Percentiles rank a stretch among this genome's conserved stretches.
Conservation (phyloP, 2,113 vertebrate genomes). For the Craseonycteris thonglongyai region DNA sequence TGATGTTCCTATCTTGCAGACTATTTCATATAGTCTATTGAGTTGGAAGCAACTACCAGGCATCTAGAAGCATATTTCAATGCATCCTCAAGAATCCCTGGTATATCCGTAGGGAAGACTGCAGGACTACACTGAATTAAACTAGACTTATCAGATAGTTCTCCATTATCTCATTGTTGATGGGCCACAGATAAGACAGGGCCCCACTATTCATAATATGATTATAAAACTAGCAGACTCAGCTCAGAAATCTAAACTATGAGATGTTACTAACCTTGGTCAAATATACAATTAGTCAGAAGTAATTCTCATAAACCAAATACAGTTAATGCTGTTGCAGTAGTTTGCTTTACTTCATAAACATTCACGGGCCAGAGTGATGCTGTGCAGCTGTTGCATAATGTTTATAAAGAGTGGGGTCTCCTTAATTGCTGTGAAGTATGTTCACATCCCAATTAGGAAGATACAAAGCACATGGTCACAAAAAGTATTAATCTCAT, state of each 20-base stretch:
- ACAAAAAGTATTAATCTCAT: not conserved
- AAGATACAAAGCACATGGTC: not conserved
- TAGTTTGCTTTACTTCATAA: not conserved
- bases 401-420: not conserved
- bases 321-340: conserved; percentile 25
- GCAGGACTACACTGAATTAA: not conserved
- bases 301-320: conserved; percentile 39
- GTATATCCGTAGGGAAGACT: not conserved
- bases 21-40: not conserved
- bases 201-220: not conserved
- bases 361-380: not conserved
- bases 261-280: conserved; percentile 25
- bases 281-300: conserved; percentile 37
- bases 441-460: not conserved
- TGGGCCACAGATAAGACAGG: not conserved
- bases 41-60: not conserved
- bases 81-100: not conserved
- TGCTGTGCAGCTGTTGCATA: not conserved
- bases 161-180: not conserved
- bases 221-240: conserved; percentile 10
- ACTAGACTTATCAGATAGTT: not conserved
- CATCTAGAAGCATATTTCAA: not conserved
- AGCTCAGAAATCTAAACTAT: not conserved
- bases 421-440: not conserved
- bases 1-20: not conserved